Evolutionary conservation across 2,797 vertebrate genomes (phyloP).

Genomic region (Steatocranus sp.): DNA sequence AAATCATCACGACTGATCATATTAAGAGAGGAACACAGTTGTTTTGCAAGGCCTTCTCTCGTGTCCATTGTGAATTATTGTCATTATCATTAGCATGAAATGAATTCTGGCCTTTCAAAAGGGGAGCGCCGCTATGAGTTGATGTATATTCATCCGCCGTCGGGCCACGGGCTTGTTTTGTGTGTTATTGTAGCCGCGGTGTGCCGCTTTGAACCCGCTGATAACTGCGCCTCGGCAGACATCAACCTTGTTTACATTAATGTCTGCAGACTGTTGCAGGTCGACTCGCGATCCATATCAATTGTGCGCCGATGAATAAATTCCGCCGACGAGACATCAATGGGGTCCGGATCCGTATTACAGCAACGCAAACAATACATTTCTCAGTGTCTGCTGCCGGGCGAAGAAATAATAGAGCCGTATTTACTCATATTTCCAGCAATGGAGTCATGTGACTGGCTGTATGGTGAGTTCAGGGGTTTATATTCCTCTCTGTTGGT

Average conservation of each 20-base stretch:
- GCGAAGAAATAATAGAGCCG: conserved; percentile 1
- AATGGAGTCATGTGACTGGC: neutral
- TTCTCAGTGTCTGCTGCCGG: neutral
- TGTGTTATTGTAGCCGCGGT: conserved; percentile 9
- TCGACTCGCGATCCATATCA: conserved; percentile 86
- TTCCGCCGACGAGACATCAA: conserved; percentile 80
- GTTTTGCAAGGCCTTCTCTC: conserved; percentile 52
- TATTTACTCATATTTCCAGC: conserved; percentile 20
- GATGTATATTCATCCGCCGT: conserved; percentile 47
- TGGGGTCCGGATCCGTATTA: conserved; percentile 31
- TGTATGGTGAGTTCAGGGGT: conserved; percentile 5
- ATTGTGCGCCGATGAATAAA: conserved; percentile 86
- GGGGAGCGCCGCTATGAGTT: conserved; percentile 7
- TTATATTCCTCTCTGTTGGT: conserved; percentile 31
- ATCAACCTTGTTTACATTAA: conserved; percentile 86
- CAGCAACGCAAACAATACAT: conserved; percentile 36
- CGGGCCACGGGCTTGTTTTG: conserved; percentile 27
- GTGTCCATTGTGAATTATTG: conserved; percentile 63
- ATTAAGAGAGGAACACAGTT: conserved; percentile 58
- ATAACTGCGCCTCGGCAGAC: conserved; percentile 80
- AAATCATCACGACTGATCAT: conserved; percentile 67
- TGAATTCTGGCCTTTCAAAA: conserved; percentile 56
- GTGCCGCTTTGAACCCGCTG: conserved; percentile 26
- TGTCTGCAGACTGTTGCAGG: conserved; percentile 82
- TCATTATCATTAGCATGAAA: conserved; percentile 66